A percentile compares a stretch with the other conserved stretches of the same genome.
These are phyloP conservation scores for Danio albolineatus DNA, from an alignment of 2,797 vertebrate species.

Conservation along the genomic window DNA sequence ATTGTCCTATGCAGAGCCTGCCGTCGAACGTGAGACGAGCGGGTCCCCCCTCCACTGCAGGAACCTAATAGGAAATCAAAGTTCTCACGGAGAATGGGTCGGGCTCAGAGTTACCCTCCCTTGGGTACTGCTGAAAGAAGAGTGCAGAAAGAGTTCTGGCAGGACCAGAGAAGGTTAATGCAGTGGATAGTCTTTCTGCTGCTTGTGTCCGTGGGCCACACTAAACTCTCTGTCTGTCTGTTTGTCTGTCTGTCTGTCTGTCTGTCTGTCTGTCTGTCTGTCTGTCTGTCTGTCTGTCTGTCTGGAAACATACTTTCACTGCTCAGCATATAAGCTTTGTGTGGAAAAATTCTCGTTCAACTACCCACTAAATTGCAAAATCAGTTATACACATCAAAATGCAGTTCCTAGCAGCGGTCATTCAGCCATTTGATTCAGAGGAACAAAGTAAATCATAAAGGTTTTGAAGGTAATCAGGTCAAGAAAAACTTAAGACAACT, in stretches of 20 bases:
- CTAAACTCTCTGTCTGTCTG: conserved; percentile 71
- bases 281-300: conserved; percentile 23
- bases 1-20: conserved; percentile 83
- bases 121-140: conserved; percentile 98
- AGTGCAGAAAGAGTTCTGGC: conserved; percentile 91
- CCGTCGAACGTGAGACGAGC: conserved; percentile 86
- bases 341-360: not conserved
- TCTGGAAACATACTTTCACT: conserved; percentile 9
- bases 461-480: no score
- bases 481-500: no score
- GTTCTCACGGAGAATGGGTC: conserved; percentile 93
- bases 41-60: conserved; percentile 76
- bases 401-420: not conserved
- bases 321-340: not conserved
- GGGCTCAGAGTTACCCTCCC: conserved; percentile 97
- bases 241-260: conserved; percentile 43
- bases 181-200: conserved; percentile 96
- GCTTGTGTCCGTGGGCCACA: conserved; percentile 69
- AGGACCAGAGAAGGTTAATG: conserved; percentile 94
- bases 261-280: conserved; percentile 67
- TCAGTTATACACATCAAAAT: not conserved
- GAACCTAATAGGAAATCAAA: conserved; percentile 99
- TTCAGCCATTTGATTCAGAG: not conserved
- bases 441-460: no score
- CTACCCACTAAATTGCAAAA: no score